Conservation (phyloP, 2,797 vertebrate genomes). For the Lophius americanus region DNA sequence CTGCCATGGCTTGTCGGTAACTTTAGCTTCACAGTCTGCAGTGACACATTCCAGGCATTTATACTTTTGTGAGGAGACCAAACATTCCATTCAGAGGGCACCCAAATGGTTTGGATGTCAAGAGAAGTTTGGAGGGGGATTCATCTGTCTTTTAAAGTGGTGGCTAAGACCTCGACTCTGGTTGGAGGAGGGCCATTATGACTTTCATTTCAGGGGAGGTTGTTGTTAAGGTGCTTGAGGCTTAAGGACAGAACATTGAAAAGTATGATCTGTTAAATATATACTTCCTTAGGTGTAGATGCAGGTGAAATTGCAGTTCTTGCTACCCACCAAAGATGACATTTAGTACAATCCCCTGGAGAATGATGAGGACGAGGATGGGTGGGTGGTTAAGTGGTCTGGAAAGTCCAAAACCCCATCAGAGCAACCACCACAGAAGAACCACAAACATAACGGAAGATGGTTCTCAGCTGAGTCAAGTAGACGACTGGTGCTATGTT, state of each 20-base stretch:
- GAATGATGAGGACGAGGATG: constrained; percentile 8
- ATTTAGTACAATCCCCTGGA: constrained; percentile 15
- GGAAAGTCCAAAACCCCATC: constrained; percentile 43
- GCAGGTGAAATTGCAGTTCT: not conserved
- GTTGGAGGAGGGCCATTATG: constrained; percentile 42
- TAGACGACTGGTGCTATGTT: constrained; percentile 19
- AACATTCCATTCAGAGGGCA: constrained; percentile 65
- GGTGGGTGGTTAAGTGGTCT: constrained; percentile 23
- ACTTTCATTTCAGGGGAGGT: constrained; percentile 48
- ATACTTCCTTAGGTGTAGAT: not conserved
- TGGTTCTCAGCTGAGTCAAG: constrained; percentile 46
- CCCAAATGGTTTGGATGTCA: constrained; percentile 64
- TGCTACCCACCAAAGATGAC: constrained; percentile 8
- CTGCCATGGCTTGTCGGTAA: constrained; percentile 36
- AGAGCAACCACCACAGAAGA: constrained; percentile 46
- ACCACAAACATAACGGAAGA: constrained; percentile 48
- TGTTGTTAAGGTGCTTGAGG: constrained; percentile 13
- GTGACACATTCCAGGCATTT: constrained; percentile 64
- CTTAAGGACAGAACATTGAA: not conserved
- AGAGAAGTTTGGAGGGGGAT: constrained; percentile 39
- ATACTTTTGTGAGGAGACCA: constrained; percentile 53
- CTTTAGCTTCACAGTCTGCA: constrained; percentile 31
- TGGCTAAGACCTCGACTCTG: constrained; percentile 56
- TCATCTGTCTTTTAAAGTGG: constrained; percentile 63
- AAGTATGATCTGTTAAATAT: not conserved